Base-by-base conservation (phyloP, 2,113 vertebrate genomes). In the Malurus melanocephalus region DNA sequence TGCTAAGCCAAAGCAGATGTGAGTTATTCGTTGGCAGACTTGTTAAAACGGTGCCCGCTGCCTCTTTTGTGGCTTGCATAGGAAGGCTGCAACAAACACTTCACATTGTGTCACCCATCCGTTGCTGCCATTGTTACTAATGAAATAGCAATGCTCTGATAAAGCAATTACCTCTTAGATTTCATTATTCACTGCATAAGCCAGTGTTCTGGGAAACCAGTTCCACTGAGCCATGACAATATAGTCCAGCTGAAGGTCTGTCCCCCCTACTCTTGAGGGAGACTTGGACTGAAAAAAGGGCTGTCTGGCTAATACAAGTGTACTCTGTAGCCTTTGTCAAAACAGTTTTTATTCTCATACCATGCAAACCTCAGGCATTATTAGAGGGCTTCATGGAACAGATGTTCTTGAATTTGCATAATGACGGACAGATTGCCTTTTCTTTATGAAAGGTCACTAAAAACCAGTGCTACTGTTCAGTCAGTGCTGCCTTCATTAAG, bases 391-490 rank as follows among this genome's bases (percentile, higher is more conserved):
- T 66, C 82, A 85, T 85, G 55, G 80, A 93, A 80, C 79, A 95
- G 87, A 95, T 94, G 91, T 91, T 95, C 85, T 76, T 73, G 49
- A 86, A 96, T 93, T 95, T 94, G 92, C 84, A 90, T 87, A 92
- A 93, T 92, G 66, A 91, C 87, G 88, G 86, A 90, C 80, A 95
- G 86, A 90, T 79, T 90, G 90, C 80, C 66, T 96, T 95, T 96
- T 93, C 90, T 79, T 94, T 82, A 83, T 66, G 71, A 96, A 94
- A 89, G 45, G 53, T 93, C 94, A 94, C 60, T 87, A 85, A 94
- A 93, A 96, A 91, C 52, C 48, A 94, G 6, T 69, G 67, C 73
- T 95, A 92, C 91, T 87, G 91, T 94, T 92, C 94, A 92, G 84
- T 61, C 61, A 62, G 72, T 40, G 76, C 80, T 86, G 68, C 74